phyloP scores from a whole-genome alignment of 2,888 invertebrate species.

The Spodoptera picta region DNA sequence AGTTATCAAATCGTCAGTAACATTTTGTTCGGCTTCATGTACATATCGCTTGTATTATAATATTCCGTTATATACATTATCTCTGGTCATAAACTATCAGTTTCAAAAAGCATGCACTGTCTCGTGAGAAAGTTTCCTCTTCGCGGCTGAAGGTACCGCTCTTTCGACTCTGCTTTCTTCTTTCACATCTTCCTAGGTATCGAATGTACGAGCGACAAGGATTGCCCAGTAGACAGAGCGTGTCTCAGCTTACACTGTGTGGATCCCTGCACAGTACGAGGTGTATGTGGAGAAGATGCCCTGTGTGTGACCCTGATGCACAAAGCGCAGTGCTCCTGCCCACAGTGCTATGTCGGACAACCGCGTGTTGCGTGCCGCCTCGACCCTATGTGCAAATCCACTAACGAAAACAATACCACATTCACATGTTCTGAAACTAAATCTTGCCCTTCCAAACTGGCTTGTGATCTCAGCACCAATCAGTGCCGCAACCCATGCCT shows the following conservation, averaged over 20 bases:
- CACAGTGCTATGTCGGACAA: conserved; percentile 95
- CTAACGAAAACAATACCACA: conserved; percentile 89
- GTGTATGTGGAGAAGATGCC: conserved; percentile 96
- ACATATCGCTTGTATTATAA: conserved; percentile 90
- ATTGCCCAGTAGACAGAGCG: conserved; percentile 97
- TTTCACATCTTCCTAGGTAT: conserved; percentile 91
- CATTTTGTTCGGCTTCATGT: conserved; percentile 89
- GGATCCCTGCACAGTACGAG: conserved; percentile 96
- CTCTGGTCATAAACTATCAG: conserved; percentile 87
- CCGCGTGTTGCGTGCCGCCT: conserved; percentile 94
- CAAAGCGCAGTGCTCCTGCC: conserved; percentile 95
- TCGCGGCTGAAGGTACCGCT: conserved; percentile 96
- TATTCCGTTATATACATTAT: conserved; percentile 84
- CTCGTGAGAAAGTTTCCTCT: conserved; percentile 95
- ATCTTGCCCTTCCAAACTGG: conserved; percentile 92
- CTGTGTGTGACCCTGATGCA: conserved; percentile 95
- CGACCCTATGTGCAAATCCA: conserved; percentile 93
- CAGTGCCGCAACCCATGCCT: conserved; percentile 95
- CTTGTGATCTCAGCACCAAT: conserved; percentile 91
- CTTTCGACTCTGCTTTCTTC: conserved; percentile 90
- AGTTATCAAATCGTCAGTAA: conserved; percentile 85
- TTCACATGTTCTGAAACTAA: conserved; percentile 90
- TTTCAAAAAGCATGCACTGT: conserved; percentile 91
- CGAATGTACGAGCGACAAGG: conserved; percentile 96
- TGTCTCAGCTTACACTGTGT: conserved; percentile 97